Percentiles rank a stretch among this genome's conserved stretches.
Evolutionary conservation across 2,888 invertebrate species (phyloP).

Genomic region (Leptinotarsa haldemani): DNA sequence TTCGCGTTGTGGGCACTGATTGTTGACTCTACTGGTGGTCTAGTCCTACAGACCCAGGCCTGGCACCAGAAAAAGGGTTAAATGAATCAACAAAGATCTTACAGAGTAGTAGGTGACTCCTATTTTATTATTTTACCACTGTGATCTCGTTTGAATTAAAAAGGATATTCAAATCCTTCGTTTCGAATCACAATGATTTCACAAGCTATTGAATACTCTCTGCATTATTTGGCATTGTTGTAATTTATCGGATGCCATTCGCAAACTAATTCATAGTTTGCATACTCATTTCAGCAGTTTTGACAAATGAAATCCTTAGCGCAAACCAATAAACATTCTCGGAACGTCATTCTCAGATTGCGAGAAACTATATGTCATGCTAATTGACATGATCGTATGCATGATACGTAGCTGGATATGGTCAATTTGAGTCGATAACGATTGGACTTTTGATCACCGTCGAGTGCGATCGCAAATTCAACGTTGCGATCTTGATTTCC

Average conservation of each 20-base stretch:
- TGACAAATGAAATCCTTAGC: constrained; percentile 27
- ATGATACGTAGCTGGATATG: constrained; percentile 31
- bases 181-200: background rate
- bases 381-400: constrained; percentile 35
- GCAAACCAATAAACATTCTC: constrained; percentile 24
- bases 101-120: too few species aligned
- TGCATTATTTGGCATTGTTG: background rate
- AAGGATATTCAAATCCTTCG: background rate
- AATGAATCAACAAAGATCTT: too few species aligned
- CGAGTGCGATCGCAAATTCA: constrained; percentile 9
- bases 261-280: constrained; percentile 13
- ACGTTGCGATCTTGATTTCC: constrained; percentile 23
- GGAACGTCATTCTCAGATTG: constrained; percentile 19
- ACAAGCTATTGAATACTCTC: background rate
- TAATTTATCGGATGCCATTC: background rate
- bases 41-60: too few species aligned
- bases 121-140: too few species aligned
- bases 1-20: too few species aligned
- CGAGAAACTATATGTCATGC: constrained; percentile 32
- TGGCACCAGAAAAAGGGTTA: too few species aligned
- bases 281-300: constrained; percentile 15
- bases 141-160: too few species aligned
- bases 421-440: constrained; percentile 35
- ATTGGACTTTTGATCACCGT: constrained; percentile 9
- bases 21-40: too few species aligned